Percentiles rank a stretch among this genome's conserved stretches.
These are phyloP conservation scores for Callionymus lyra DNA, from an alignment of 2,113 vertebrate genomes.

Conservation along the genomic window DNA sequence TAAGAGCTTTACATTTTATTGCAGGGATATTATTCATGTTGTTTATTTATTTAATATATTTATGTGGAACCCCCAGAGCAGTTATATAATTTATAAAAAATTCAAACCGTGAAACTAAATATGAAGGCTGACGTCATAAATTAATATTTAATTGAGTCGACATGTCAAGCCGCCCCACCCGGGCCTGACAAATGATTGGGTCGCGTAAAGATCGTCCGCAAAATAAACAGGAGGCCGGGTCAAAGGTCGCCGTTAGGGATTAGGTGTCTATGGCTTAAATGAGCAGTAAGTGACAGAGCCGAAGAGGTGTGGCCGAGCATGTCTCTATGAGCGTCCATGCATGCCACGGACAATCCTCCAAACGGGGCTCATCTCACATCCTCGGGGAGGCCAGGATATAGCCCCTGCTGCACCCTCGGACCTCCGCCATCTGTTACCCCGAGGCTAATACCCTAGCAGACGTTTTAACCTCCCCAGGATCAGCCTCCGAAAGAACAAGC, in stretches of 20 bases:
- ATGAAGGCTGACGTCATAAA: too few relatives aligned
- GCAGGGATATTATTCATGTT: too few relatives aligned
- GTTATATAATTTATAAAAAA: too few relatives aligned
- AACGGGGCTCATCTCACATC: constrained; percentile 50
- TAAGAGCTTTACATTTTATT: too few relatives aligned
- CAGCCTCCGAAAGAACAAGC: constrained; percentile 16
- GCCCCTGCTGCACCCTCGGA: constrained; percentile 41
- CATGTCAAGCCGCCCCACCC: too few relatives aligned
- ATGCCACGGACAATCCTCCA: constrained; percentile 36
- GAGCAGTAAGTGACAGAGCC: constrained; percentile 31
- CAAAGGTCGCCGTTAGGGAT: constrained; percentile 51
- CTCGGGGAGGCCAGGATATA: constrained; percentile 37
- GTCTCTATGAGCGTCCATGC: constrained; percentile 14
- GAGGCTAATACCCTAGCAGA: constrained; percentile 62
- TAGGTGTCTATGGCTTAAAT: constrained; percentile 44
- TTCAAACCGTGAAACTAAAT: too few relatives aligned
- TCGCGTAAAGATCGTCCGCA: too few relatives aligned
- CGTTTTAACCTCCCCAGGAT: constrained; percentile 37
- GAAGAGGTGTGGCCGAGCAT: constrained; percentile 33
- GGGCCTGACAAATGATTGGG: too few relatives aligned
- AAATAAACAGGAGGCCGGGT: constrained; percentile 14
- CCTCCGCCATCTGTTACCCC: constrained; percentile 55
- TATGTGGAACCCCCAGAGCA: too few relatives aligned
- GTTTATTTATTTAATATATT: too few relatives aligned
- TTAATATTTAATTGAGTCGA: too few relatives aligned